Conservation (phyloP, 2,888 invertebrate genomes). For the Luperina nickerlii region DNA sequence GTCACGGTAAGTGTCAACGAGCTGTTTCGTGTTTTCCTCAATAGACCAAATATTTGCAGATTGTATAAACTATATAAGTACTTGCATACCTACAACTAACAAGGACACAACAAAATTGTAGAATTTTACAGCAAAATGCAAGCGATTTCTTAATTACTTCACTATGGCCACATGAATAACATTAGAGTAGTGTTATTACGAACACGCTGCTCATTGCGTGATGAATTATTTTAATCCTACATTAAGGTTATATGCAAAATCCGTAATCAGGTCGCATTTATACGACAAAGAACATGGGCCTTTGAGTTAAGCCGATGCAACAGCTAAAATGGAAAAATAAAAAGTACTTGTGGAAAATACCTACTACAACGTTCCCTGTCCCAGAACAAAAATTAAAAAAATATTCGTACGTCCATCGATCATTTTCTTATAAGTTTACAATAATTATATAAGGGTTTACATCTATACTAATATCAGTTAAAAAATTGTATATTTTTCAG, state of each 20-base stretch:
- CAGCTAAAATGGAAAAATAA: constrained; percentile 2
- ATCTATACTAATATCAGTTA: too few relatives aligned
- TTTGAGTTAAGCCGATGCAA: constrained; percentile 18
- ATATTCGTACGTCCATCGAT: too few relatives aligned
- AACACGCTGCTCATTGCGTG: constrained; percentile 56
- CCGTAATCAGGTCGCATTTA: constrained; percentile 55
- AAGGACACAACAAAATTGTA: not conserved
- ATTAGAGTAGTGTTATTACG: constrained; percentile 43
- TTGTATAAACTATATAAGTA: not conserved
- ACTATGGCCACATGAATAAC: constrained; percentile 36
- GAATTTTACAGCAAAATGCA: constrained; percentile 8
- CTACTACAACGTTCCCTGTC: too few relatives aligned
- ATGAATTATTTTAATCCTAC: constrained; percentile 62
- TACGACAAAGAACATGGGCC: constrained; percentile 28
- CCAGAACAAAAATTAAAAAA: too few relatives aligned
- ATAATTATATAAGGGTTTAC: too few relatives aligned
- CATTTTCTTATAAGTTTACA: too few relatives aligned
- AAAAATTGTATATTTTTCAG: too few relatives aligned
- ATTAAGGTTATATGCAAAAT: constrained; percentile 53
- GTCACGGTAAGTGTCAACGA: too few relatives aligned
- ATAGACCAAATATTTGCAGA: too few relatives aligned
- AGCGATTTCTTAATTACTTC: constrained; percentile 37
- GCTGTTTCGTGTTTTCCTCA: too few relatives aligned
- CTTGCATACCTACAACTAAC: not conserved
- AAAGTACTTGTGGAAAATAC: not conserved